Conservation (phyloP, 2,797 vertebrate genomes). For the Coracias cyanogaster region DNA sequence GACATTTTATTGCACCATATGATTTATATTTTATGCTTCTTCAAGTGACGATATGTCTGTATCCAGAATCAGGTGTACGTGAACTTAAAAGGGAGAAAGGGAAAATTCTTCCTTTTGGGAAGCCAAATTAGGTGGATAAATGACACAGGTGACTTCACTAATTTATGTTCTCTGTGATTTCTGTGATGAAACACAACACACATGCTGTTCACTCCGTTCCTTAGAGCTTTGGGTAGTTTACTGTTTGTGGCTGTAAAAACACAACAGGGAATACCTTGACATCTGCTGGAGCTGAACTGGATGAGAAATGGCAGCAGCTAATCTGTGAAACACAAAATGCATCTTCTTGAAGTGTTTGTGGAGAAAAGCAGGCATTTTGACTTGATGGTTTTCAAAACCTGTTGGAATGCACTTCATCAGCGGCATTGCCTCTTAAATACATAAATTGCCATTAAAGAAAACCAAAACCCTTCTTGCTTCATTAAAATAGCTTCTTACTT, state of each 20-base stretch:
- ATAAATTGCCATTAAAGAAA: neutral
- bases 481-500: neutral
- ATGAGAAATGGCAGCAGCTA: constrained; percentile 62
- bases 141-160: constrained; percentile 64
- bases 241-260: constrained; percentile 71
- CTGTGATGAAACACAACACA: constrained; percentile 68
- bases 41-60: neutral
- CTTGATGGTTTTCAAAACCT: neutral
- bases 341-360: constrained; percentile 61
- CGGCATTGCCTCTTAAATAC: neutral
- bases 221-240: constrained; percentile 75
- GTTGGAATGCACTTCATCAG: neutral
- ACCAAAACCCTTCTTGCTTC: neutral
- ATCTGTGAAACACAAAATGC: constrained; percentile 54
- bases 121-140: constrained; percentile 68
- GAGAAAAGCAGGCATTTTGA: constrained; percentile 1
- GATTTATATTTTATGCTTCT: neutral
- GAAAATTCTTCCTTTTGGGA: constrained; percentile 29
- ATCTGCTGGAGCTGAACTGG: constrained; percentile 70
- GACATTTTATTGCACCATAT: accelerated
- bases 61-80: neutral
- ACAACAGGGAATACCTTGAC: constrained; percentile 74
- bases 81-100: neutral
- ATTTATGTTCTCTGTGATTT: constrained; percentile 72
- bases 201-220: constrained; percentile 67